Base-by-base conservation (phyloP, 2,113 vertebrate genomes). In the Bagarius yarrelli region DNA sequence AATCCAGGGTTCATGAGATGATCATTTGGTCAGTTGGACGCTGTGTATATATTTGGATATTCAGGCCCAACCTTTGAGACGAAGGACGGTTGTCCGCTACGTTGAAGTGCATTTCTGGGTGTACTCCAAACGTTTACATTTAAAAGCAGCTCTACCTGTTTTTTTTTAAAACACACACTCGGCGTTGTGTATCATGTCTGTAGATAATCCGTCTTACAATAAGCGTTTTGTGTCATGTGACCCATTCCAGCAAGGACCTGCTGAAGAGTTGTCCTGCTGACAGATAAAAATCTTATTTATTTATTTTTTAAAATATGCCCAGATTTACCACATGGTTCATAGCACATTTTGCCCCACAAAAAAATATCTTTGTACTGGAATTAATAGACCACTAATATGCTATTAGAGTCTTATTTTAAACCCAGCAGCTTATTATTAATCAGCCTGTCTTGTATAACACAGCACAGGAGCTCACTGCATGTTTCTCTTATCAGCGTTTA, bases 181-280 rank as follows among this genome's bases (percentile, higher is more conserved):
- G 12, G 27, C 55, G 56, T 64, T 71, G 70, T 71, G 57, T 79
- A 32, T 56, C 71, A 81, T 79, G 79, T 44, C 36, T 34, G 40
- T 34, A 63, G 76, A 84, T 86, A 84, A 86, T 84, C 85, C 71
- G 40, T 86, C 77, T 86, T 84, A 86, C 71, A 21, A 59, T 80
- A 84, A 84, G 72, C 77, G 6, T 15, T 15, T 19, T 21, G 52
- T 52, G 83, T 84, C 85, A 84, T 76, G 83, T 84, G 85, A 86
- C 44, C 1, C 9, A 47, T 40, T 21, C 47, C 34, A 63, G 63
- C 30, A 67, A 61, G 34, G 36, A 56, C 34, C 25, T 14, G 44
- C 71, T 71, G 11, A 63, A 66, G 59, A 34, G 60, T 78, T n/a
- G 36, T 27, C 69, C 74, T 67, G 79, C 70, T 30, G 70, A 66